These are phyloP conservation scores for Ptyas mucosa DNA, from an alignment of 2,113 vertebrate genomes.

Conservation along the genomic window DNA sequence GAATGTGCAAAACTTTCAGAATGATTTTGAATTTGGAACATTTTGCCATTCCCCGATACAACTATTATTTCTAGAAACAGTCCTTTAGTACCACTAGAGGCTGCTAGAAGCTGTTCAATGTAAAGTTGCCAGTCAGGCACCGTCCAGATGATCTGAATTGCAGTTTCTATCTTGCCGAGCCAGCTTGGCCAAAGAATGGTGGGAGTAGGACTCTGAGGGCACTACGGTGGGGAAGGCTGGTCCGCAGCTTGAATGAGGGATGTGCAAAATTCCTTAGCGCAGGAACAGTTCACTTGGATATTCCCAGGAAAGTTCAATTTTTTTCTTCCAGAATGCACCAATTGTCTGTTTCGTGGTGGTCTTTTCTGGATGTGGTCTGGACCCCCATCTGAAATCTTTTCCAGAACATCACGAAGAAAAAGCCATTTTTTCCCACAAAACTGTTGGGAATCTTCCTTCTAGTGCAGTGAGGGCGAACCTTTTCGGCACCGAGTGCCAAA, in stretches of 20 bases:
- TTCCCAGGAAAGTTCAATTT: not conserved
- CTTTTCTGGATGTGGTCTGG: not conserved
- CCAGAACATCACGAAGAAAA: not conserved
- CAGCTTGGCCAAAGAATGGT: not conserved
- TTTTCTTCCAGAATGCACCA: not conserved
- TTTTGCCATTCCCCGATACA: not conserved
- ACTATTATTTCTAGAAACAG: not conserved
- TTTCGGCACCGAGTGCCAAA: no score
- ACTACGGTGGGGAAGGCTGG: not conserved
- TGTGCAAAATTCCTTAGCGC: not conserved
- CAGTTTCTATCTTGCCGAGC: not conserved
- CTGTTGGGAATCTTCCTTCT: not conserved
- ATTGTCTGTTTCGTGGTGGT: not conserved
- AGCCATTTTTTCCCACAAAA: not conserved
- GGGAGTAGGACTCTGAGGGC: not conserved
- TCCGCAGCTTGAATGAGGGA: not conserved
- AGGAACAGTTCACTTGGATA: not conserved
- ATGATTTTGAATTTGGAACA: not conserved
- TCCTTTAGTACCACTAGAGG: conserved; percentile 43
- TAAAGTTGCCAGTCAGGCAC: not conserved
- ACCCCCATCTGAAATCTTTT: not conserved
- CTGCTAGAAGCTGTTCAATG: conserved; percentile 15
- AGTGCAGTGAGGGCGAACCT: no score
- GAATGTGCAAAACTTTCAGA: not conserved
- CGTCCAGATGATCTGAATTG: not conserved